Evolutionary conservation across 2,888 invertebrate genomes (phyloP), one percentile per base, ranked within the genome.

Genomic region (Galerucella nymphaeae): DNA sequence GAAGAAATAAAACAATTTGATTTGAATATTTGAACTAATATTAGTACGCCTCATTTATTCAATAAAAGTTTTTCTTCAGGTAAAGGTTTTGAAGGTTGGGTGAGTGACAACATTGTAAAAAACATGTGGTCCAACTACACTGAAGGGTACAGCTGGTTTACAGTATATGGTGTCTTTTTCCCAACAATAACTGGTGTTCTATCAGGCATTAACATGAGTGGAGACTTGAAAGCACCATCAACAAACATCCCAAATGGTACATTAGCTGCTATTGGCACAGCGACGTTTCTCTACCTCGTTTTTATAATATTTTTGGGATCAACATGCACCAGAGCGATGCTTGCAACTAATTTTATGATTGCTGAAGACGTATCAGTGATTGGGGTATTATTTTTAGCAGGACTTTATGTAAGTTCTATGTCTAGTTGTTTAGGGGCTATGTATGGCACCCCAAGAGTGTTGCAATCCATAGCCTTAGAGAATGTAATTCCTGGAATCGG

Each of bases 191-290:
- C 98, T 62, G 99, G 99, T 16, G 95, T 99, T 76, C 88, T 99
- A 78, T 96, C 98, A 8, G 99, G 99, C 45, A 98, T 99, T 80
- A 99, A 99, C 85, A 99, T 99, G 98, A 97, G 97, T 84, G 98
- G 98, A 14, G 98, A 99, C 86, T 90, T 99, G 71, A 91, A 93
- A 79, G 94, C 97, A 79, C 98, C 98, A 1, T 94, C 96, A 6
- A 91, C 92, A 57, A 96, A 97, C 86, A 98, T 98, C 83, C 98
- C 98, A 0, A 94, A 95, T 86, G 98, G 98, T 14, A 97, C 98
- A 2, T 87, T 99, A 68, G 94, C 97, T 53, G 97, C 98, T 61
- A 92, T 98, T 77, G 93, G 94, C 73, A 94, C 96, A 67, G 96
- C 96, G 76, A 95, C 96, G 20, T 91, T 96, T 81, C 87, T 98